Base-by-base conservation (phyloP, 2,888 invertebrate species). In the Lottia gigantea region DNA sequence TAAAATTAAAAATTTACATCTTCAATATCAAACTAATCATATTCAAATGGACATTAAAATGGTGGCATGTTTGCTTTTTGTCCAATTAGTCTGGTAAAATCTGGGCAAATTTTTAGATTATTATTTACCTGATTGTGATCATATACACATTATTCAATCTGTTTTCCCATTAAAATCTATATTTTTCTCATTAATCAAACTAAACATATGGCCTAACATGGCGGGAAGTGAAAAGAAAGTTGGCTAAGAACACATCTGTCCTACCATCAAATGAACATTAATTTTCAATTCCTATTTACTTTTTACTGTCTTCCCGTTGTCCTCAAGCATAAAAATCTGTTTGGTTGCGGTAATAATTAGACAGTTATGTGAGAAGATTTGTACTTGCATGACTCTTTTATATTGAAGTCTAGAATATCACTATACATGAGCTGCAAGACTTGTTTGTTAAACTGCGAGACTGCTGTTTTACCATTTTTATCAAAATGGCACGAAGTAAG, bases 201-300 rank as follows among this genome's bases (percentile, higher is more conserved):
- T 55, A 19, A 55, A 55, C 55, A 55, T 55, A 55, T 55, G 55
- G 55, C 55, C 55, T 19, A 55, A 23, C 55, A 55, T 55, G 55
- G 55, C 55, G 23, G 55, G 19, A 8, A 40, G 55, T 55, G 19
- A 19, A 55, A 11, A 14, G 19, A 19, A 23, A 23, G 23, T 55
- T 55, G 19, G 55, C 55, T 23, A 55, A 19, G 19, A 55, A 55
- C 19, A 55, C 55, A 55, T 55, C 55, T 55, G 55, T 55, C 55
- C 55, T 23, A 23, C 19, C 55, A 55, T 55, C 23, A 55, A 55
- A 23, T 55, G 23, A 19, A 23, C 55, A 11, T 55, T 55, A 23
- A 55, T 55, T 55, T 55, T 55, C 23, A 19, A 40, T 23, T 23
- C 19, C 23, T 55, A 55, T 55, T 55, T 55, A 55, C 55, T 55